Conservation (phyloP, 2,113 vertebrate genomes). For the Camelus dromedarius region DNA sequence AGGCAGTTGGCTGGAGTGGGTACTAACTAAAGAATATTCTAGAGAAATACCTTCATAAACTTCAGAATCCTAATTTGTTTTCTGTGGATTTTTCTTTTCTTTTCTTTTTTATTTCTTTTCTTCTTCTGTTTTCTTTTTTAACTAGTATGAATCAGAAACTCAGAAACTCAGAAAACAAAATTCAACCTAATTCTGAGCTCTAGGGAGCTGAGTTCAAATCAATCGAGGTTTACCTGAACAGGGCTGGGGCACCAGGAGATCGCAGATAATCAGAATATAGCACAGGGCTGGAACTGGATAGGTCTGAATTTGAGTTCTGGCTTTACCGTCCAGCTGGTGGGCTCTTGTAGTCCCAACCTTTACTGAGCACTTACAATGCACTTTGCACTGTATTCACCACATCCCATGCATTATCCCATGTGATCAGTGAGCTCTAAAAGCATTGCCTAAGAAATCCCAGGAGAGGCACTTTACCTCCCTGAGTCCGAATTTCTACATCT, state of each 20-base stretch:
- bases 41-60: not conserved
- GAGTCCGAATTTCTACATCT: constrained; percentile 9
- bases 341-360: not conserved
- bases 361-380: not conserved
- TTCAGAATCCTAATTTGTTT: not conserved
- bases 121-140: not conserved
- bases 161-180: not conserved
- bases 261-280: not conserved
- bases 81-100: not conserved
- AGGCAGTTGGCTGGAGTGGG: not conserved
- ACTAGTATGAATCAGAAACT: not conserved
- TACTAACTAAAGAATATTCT: not conserved
- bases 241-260: not conserved
- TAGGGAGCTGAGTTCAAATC: not conserved
- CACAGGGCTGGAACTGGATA: not conserved
- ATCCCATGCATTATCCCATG: not conserved
- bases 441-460: not conserved
- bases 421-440: not conserved
- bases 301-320: not conserved
- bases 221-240: not conserved
- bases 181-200: not conserved
- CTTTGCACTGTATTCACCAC: not conserved
- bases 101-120: not conserved
- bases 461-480: not conserved
- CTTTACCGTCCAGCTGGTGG: not conserved